phyloP scores from a whole-genome alignment of 2,113 vertebrate species.

The Trematomus loennbergii region DNA sequence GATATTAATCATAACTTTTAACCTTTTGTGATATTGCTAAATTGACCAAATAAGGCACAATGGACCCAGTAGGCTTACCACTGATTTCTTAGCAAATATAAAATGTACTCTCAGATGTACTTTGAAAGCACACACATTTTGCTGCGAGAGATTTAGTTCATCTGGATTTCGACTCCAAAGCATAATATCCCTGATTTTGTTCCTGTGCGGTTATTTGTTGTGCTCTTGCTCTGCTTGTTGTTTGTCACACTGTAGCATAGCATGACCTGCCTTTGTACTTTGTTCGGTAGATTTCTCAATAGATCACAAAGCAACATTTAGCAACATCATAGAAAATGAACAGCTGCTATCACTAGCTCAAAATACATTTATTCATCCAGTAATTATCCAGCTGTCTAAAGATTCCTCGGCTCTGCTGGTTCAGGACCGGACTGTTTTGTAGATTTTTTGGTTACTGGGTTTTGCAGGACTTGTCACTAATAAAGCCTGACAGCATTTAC shows the following conservation, averaged over 20 bases:
- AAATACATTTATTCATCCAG: conserved; percentile 40
- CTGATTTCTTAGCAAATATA: neutral
- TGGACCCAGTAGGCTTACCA: neutral
- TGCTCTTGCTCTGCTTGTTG: neutral
- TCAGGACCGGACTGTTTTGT: neutral
- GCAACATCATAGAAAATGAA: conserved; percentile 29
- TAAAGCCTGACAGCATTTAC: conserved; percentile 1
- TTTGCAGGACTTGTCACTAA: conserved; percentile 17
- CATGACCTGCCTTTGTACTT: neutral
- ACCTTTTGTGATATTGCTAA: neutral
- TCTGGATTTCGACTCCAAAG: neutral
- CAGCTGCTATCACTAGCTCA: conserved; percentile 39
- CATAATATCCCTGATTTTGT: neutral
- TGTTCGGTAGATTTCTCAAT: neutral
- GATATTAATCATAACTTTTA: neutral
- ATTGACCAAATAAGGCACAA: neutral
- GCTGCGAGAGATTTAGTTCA: neutral
- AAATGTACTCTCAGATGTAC: neutral
- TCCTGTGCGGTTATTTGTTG: neutral
- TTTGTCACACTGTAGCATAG: neutral
- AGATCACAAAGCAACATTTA: neutral
- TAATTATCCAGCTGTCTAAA: conserved; percentile 49
- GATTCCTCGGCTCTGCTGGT: conserved; percentile 17
- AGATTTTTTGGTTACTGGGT: conserved; percentile 11
- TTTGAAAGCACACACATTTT: neutral